Base-by-base conservation (phyloP, 2,113 vertebrate genomes). In the Oncorhynchus mykiss region DNA sequence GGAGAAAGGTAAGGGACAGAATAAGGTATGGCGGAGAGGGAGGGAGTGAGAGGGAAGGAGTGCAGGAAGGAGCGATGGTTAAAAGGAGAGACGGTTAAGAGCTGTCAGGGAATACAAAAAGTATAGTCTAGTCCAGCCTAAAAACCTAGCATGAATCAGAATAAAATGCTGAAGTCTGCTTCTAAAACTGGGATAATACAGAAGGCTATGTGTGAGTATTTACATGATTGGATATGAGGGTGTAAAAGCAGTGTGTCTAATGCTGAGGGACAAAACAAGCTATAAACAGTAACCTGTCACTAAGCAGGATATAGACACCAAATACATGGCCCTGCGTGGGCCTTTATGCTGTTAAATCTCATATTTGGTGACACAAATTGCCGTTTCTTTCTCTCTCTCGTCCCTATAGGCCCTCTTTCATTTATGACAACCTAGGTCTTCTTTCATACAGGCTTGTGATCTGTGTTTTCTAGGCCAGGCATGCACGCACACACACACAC, bases 401-500 rank as follows among this genome's bases (percentile, higher is more conserved):
- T 79, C 81, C 48, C 83, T 76, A 2, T 81, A 86, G 82, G 81
- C 22, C 54, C 71, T 69, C 86, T 91, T 45, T 91, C 80, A 88
- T 90, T 88, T 83, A 71, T 92, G 90, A 91, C 87, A 90, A 88
- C 81, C 86, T 75, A 80, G 80, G 74, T 86, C 80, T 86, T 88
- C 80, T 87, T 74, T 88, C 71, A 27, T 31, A 67, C 78, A 4
- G 76, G 72, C 77, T 69, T 88, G 68, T 90, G 88, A 90, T 90
- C 12, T 54, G 86, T 86, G 72, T 90, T 90, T 90, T 92, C 91
- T 92, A 89, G 92, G 92, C 85, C 91, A 90, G 82, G 11, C 14
- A 54, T 4, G 49, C 71, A 72, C 25, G 14, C 6, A 7, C 34
- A 7, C 34, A 7, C 34, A 34, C 6, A 34, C 34, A 34, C 6